These are phyloP conservation scores for Lepidurus arcticus DNA, from an alignment of 1,140 invertebrate genomes.

Conservation along the genomic window DNA sequence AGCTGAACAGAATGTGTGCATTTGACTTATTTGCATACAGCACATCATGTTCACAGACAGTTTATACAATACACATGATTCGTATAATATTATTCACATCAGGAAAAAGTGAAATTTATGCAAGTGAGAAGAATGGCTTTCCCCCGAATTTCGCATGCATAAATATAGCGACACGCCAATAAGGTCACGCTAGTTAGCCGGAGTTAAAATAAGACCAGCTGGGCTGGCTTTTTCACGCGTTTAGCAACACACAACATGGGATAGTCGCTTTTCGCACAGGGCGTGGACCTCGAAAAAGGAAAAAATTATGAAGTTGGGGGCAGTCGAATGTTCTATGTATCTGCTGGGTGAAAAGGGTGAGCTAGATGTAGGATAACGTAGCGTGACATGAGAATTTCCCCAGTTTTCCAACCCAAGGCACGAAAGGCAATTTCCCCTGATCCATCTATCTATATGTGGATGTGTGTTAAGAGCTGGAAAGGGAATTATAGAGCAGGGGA, in stretches of 20 bases:
- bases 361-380: background rate
- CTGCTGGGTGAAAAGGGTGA: background rate
- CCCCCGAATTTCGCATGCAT: background rate
- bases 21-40: no score
- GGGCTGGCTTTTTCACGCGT: background rate
- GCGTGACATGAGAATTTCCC: slow-evolving; percentile 19
- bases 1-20: no score
- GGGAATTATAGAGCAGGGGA: no score
- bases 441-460: background rate
- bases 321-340: background rate
- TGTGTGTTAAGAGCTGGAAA: no score
- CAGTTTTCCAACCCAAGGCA: background rate
- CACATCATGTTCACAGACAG: no score
- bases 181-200: background rate
- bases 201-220: background rate
- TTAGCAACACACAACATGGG: no score
- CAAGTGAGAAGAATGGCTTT: background rate
- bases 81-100: no score
- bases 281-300: background rate
- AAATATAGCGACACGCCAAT: background rate
- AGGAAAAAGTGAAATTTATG: no score
- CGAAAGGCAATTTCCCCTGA: slow-evolving; percentile 15
- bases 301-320: background rate
- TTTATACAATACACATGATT: no score
- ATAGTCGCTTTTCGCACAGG: background rate